Base-by-base conservation (phyloP, 2,797 vertebrate species). In the Periparus ater region DNA sequence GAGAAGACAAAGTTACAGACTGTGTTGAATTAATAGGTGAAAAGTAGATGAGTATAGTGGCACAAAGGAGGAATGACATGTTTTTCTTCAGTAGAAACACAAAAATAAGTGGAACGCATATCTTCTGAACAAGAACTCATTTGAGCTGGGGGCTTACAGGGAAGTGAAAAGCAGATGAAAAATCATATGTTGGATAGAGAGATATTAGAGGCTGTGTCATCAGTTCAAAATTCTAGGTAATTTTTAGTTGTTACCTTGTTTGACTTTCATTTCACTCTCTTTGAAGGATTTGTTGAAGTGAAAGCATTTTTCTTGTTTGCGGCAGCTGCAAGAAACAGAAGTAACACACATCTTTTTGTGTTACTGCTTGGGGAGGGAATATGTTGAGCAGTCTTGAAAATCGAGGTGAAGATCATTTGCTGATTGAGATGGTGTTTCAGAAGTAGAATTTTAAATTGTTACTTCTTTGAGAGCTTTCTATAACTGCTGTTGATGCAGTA, bases 191-290 rank as follows among this genome's bases (percentile, higher is more conserved):
- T 73, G 51, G 50, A 51, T 61, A 63, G 32, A 66, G 47, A 42
- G 38, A 18, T 71, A 40, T 18, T 38, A 74, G 47, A 50, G 61
- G 20, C 73, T 88, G 40, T 67, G 50, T 76, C 40, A 68, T 83
- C 73, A 62, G 34, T 74, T 94, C 36, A 65, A 79, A 88, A 78
- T 78, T 55, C 32, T 53, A 32, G 36, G 10, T 72, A 91, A 54
- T 85, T 85, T 85, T 85, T 89, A 36, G 51, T 58, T 75, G 32
- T 78, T 36, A 61, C 40, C 26, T 92, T 86, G 45, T 73, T 92
- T 74, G 65, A 74, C 74, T 96, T 94, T 90, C 18, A 38, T 92
- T 92, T 96, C 63, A 85, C 36, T 60, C 51, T 36, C 4, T 61
- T 70, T 42, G 77, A 87, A 60, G 67, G 62, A 63, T n/a, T 91